phyloP scores from a whole-genome alignment of 2,888 invertebrate genomes.

The Drosophila monieri region DNA sequence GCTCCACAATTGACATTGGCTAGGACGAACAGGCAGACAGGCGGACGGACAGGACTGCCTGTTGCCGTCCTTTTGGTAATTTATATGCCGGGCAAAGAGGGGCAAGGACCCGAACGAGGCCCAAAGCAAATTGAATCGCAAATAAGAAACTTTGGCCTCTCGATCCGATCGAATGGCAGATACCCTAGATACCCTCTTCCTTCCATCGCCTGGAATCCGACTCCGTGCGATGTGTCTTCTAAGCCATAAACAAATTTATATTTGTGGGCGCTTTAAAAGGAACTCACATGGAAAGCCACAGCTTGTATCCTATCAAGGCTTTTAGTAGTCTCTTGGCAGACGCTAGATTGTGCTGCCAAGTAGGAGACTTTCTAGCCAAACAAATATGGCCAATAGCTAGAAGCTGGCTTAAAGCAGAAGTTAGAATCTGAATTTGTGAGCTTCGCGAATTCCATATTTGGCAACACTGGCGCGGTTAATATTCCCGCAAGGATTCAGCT shows the following conservation, averaged over 20 bases:
- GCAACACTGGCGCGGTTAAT: slow-evolving; percentile 9
- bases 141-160: slow-evolving; percentile 44
- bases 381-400: neutral
- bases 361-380: neutral
- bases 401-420: neutral
- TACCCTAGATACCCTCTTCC: slow-evolving; percentile 22
- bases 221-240: neutral
- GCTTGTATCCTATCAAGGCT: neutral
- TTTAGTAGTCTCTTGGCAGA: neutral
- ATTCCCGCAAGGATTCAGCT: slow-evolving; percentile 28
- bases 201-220: neutral
- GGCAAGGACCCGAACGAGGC: slow-evolving; percentile 17
- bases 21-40: slow-evolving; percentile 46
- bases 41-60: slow-evolving; percentile 39
- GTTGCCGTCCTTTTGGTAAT: slow-evolving; percentile 53
- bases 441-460: slow-evolving; percentile 1
- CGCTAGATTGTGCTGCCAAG: neutral
- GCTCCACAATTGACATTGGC: slow-evolving; percentile 61
- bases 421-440: neutral
- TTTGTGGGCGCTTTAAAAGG: slow-evolving; percentile 1
- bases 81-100: slow-evolving; percentile 48
- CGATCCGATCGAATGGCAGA: slow-evolving; percentile 29
- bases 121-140: slow-evolving; percentile 46
- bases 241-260: slow-evolving; percentile 13
- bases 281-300: slow-evolving; percentile 2